Evolutionary conservation across 1,140 invertebrate genomes (phyloP).

Genomic region (Polypedilum pembai): DNA sequence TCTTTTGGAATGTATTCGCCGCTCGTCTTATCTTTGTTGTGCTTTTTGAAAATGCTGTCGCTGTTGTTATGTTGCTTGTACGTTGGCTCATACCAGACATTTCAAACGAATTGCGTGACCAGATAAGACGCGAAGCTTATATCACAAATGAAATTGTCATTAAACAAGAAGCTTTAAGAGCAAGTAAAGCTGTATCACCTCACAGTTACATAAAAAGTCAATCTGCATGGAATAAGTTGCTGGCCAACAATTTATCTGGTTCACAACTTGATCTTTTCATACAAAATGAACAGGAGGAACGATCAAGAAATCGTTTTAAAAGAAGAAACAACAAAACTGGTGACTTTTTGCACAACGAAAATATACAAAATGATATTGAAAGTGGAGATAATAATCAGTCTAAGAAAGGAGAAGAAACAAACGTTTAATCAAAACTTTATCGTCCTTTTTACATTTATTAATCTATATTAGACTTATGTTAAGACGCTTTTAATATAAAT

Average conservation of each 20-base stretch:
- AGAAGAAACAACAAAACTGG: not conserved
- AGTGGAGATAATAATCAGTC: not conserved
- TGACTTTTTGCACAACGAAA: not conserved
- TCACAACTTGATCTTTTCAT: constrained; percentile 21
- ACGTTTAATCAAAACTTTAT: not conserved
- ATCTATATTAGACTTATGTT: not conserved
- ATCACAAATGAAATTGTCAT: constrained; percentile 87
- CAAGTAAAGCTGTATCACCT: constrained; percentile 40
- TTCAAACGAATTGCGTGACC: constrained; percentile 63
- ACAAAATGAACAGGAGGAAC: not conserved
- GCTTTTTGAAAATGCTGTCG: constrained; percentile 86
- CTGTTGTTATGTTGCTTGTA: constrained; percentile 72
- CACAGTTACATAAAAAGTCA: not conserved
- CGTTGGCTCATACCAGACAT: constrained; percentile 83
- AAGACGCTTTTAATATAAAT: not conserved
- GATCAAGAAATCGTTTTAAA: not conserved
- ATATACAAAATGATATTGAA: not conserved
- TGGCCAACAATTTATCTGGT: not conserved
- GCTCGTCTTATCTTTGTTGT: constrained; percentile 85
- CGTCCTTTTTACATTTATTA: not conserved
- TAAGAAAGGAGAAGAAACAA: not conserved
- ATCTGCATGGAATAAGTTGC: not conserved
- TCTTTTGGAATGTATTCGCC: constrained; percentile 87
- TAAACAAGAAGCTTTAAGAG: constrained; percentile 61
- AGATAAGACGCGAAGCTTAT: constrained; percentile 76